Conservation (phyloP, 2,888 invertebrate species). For the Epistrophella euchroma region DNA sequence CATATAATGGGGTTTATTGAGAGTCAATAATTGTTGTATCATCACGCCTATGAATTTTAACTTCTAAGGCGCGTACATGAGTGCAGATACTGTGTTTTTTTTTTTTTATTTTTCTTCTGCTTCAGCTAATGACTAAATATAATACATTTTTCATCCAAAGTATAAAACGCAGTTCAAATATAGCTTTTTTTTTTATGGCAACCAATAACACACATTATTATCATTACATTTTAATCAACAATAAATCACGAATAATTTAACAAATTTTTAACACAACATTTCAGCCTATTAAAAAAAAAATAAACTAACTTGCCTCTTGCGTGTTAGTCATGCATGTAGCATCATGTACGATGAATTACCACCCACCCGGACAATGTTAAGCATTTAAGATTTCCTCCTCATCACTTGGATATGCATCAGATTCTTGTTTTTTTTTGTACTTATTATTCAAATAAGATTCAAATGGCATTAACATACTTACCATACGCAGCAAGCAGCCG, state of each 20-base stretch:
- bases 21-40: no score
- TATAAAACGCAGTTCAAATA: no score
- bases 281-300: background rate
- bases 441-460: constrained; percentile 42
- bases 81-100: no score
- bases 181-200: no score
- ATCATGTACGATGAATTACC: constrained; percentile 12
- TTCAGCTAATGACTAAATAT: no score
- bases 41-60: no score
- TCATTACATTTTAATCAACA: background rate
- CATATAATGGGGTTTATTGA: no score
- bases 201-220: background rate
- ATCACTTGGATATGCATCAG: constrained; percentile 16
- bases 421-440: background rate
- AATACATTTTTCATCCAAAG: no score
- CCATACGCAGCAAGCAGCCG: constrained; percentile 40
- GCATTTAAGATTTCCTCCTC: constrained; percentile 48
- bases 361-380: constrained; percentile 28
- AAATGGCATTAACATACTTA: constrained; percentile 64
- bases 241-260: constrained; percentile 13
- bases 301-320: background rate
- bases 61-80: no score
- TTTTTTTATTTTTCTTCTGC: no score
- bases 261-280: constrained; percentile 2
- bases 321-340: constrained; percentile 43